A percentile compares a stretch with the other conserved stretches of the same genome.
Conservation (phyloP, 37 sponge, comb jelly and placozoan species). For the Hormiphora californensis region DNA sequence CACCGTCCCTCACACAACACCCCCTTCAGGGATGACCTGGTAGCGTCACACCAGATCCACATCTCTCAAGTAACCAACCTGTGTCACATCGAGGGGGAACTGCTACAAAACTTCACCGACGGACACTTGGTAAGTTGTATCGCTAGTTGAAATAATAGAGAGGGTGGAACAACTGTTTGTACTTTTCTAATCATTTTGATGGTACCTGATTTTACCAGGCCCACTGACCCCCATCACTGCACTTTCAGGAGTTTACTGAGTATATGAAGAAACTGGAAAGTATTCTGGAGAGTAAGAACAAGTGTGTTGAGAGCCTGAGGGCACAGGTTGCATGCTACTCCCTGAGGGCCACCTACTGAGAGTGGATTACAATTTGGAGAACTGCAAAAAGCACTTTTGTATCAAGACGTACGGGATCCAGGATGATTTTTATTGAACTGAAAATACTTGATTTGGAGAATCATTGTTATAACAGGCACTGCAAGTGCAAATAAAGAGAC, state of each 20-base stretch:
- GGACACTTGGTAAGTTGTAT: not conserved
- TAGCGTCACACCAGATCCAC: constrained; percentile 18
- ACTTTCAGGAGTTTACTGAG: constrained; percentile 16
- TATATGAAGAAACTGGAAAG: constrained; percentile 13
- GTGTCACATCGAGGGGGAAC: constrained; percentile 1
- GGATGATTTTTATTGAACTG: too few species aligned
- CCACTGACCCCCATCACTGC: too few species aligned
- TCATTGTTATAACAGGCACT: too few species aligned
- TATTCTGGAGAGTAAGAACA: constrained; percentile 2
- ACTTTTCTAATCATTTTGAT: not conserved
- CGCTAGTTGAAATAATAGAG: not conserved
- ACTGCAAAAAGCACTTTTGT: too few species aligned
- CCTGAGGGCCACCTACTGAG: not conserved
- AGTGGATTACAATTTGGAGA: too few species aligned
- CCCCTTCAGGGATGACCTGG: not conserved
- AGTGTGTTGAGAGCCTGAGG: constrained; percentile 35
- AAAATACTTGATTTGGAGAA: too few species aligned
- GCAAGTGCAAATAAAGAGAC: too few species aligned
- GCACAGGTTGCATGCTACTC: constrained; percentile 36
- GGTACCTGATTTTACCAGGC: too few species aligned
- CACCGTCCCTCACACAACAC: too few species aligned
- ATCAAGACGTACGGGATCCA: too few species aligned
- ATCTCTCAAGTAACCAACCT: constrained; percentile 29
- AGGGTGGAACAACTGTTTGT: not conserved
- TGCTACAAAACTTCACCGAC: not conserved